Percentiles rank a stretch among this genome's conserved stretches.
Conservation (phyloP, 2,797 vertebrate species). For the Geotrypetes seraphini region DNA sequence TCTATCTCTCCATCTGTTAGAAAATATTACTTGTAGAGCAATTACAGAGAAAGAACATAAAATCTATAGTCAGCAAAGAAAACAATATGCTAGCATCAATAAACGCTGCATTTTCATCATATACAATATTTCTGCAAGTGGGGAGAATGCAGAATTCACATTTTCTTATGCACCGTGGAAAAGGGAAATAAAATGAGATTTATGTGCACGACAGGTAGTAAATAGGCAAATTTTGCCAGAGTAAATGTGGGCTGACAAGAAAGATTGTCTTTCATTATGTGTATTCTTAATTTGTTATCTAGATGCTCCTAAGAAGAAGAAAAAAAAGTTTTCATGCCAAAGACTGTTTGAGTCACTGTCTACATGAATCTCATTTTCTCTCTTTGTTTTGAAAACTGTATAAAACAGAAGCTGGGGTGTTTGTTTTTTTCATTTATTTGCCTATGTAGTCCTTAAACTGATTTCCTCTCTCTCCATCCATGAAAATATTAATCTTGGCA, state of each 20-base stretch:
- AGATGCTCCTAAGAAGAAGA: background rate
- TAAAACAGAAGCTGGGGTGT: too few species aligned
- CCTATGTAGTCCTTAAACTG: background rate
- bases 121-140: background rate
- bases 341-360: background rate
- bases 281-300: background rate
- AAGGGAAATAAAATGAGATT: conserved; percentile 4
- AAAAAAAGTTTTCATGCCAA: background rate
- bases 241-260: conserved; percentile 1
- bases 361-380: background rate
- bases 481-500: too few species aligned
- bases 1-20: too few species aligned
- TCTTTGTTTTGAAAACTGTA: background rate
- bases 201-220: background rate
- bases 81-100: background rate
- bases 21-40: too few species aligned
- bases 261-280: background rate
- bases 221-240: background rate
- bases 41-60: too few species aligned
- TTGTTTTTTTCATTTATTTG: background rate
- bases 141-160: conserved; percentile 8
- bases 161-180: background rate
- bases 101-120: conserved; percentile 7
- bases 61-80: background rate
- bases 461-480: background rate